Base-by-base conservation (phyloP, 2,113 vertebrate genomes). In the Mionectes macconnelli region DNA sequence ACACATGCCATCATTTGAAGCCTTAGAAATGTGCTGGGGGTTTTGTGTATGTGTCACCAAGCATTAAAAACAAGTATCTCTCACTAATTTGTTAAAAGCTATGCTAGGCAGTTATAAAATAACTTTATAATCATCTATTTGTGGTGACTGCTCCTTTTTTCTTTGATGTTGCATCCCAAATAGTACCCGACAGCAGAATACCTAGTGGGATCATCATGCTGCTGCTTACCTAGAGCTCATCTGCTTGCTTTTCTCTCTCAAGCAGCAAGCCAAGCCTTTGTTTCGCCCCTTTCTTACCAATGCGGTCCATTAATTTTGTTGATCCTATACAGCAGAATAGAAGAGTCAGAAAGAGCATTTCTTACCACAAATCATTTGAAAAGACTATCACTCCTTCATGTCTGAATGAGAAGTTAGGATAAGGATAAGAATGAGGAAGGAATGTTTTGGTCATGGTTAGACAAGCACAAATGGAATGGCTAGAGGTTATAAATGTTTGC, bases 41-140 rank as follows among this genome's bases (percentile, higher is more conserved):
- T 49, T 97, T 89, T 90, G 31, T 84, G 64, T 44, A 21, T 15
- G 55, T 93, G 92, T 89, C 90, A 96, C 56, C 69, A 35, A 73
- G 37, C 66, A 92, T 93, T 92, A 82, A 79, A 91, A 63, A 55
- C 76, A 95, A 88, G 19, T 47, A 42, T 49, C 22, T 91, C 87
- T 75, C 37, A 12, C 52, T 87, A 92, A 94, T 90, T 96, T 88
- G 87, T 80, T 82, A 86, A 89, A 94, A 89, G 56, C 52, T 84
- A 30, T 12, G 12, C 23, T 20, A 96, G 72, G 53, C 67, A 86
- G 47, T 40, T 84, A 57, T 25, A 67, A 92, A 94, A 88, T 31
- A 88, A 93, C 33, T 89, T 89, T 6, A 27, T 81, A 74, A 90
- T 89, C 31, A 84, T 69, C 67, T 57, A 22, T 77, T 90, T 90